Evolutionary conservation across 2,888 invertebrate species (phyloP), one percentile per base, ranked within the genome.

Genomic region (Antheraea assamensis): DNA sequence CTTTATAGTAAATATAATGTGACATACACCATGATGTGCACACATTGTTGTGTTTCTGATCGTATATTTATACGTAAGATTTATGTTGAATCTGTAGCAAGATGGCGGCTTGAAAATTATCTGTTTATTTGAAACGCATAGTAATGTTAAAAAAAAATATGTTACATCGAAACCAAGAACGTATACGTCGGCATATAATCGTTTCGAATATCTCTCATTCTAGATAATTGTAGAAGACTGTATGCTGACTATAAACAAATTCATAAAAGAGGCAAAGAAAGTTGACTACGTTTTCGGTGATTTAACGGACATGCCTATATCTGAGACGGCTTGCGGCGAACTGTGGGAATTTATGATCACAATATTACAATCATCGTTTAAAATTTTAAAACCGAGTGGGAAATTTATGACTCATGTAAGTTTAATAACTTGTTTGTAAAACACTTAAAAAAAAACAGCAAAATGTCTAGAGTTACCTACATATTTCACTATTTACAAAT

Each of bases 271-370:
- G 78, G 97, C 97, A n/a, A 96, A 96, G 81, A 97, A 96, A 84
- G 98, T 98, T 83, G 99, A 99, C 93, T 98, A 97, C 85, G 97
- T 99, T 49, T 98, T 99, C 87, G 98, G 98, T 3, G 99, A 99
- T 90, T 95, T 99, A 77, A 99, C 99, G 0, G 99, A 99, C 87
- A 98, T 98, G 80, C 98, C 98, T 19, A 97, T 99, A 78, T 97
- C 97, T 21, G 96, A 97, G 80, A 95, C 96, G 0, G 97, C 97
- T 0, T 96, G 97, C 79, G 97, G 97, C 10, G 97, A 98, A 87
- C 95, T 97, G 58, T 98, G 98, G 98, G 96, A 98, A 87, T 98
- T 98, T 87, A 97, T 98, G 87, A 96, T 97, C 84, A 95, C 96
- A 78, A 98, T 98, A 73, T 94, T 99, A 68, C 96, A 97, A 79